Evolutionary conservation across 2,113 vertebrate species (phyloP).

Genomic region (Macquaria ambigua): DNA sequence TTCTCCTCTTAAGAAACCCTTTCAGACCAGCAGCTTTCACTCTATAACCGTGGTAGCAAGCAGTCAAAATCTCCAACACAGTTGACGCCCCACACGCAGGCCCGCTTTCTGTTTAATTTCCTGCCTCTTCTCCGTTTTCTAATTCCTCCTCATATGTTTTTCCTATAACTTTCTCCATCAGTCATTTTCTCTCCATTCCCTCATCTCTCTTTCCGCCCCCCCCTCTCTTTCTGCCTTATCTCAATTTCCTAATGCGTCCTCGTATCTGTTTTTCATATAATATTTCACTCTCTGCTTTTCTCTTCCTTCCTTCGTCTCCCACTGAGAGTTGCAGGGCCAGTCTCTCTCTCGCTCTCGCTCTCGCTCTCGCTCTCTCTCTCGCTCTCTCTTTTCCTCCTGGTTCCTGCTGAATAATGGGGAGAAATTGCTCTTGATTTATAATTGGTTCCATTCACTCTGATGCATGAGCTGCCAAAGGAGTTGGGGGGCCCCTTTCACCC

Average conservation of each 20-base stretch:
- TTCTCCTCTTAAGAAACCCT: constrained; percentile 67
- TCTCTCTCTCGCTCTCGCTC: constrained; percentile 32
- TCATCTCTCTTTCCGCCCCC: constrained; percentile 30
- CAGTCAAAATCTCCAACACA: constrained; percentile 16
- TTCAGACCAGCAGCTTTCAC: constrained; percentile 59
- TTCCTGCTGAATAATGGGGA: constrained; percentile 85
- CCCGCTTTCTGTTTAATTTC: constrained; percentile 55
- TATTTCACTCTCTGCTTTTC: constrained; percentile 66
- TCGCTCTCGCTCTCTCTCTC: constrained; percentile 19
- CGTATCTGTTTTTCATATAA: constrained; percentile 82
- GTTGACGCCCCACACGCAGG: constrained; percentile 18
- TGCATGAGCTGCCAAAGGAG: constrained; percentile 84
- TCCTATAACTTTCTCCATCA: constrained; percentile 53
- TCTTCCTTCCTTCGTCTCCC: constrained; percentile 68
- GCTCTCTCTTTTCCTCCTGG: constrained; percentile 28
- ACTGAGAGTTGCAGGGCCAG: constrained; percentile 69
- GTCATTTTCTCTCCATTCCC: constrained; percentile 54
- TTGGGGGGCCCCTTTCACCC: constrained; percentile 70
- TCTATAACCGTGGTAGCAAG: constrained; percentile 22
- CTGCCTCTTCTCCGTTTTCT: constrained; percentile 35
- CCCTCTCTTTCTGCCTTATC: constrained; percentile 65
- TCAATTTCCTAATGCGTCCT: constrained; percentile 57
- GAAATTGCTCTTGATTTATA: constrained; percentile 89
- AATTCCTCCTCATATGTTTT: constrained; percentile 54
- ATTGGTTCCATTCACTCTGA: constrained; percentile 88